A percentile compares a stretch with the other conserved stretches of the same genome.
Conservation (phyloP, 1,140 invertebrate genomes). For the Drosophila varians region DNA sequence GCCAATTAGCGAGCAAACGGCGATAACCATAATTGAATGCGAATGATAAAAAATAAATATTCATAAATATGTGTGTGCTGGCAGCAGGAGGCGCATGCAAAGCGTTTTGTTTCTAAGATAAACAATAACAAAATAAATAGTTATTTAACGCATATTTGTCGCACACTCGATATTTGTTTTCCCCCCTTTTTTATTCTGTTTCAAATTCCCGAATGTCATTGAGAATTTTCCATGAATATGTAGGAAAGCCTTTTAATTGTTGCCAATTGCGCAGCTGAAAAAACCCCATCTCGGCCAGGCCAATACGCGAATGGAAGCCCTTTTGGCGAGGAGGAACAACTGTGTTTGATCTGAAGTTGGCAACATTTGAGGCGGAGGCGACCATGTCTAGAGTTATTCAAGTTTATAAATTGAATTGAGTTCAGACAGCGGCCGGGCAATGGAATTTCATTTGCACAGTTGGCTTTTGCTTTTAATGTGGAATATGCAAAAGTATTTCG, state of each 20-base stretch:
- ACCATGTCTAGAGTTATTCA: slow-evolving; percentile 19
- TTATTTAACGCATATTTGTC: slow-evolving; percentile 62
- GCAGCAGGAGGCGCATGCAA: slow-evolving; percentile 24
- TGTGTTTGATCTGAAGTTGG: slow-evolving; percentile 61
- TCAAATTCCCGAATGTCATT: slow-evolving; percentile 27
- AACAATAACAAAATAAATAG: slow-evolving; percentile 51
- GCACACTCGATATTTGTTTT: slow-evolving; percentile 49
- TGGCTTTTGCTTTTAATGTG: slow-evolving; percentile 41
- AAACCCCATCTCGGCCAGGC: slow-evolving; percentile 24
- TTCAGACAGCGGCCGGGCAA: slow-evolving; percentile 30
- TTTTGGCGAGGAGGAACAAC: slow-evolving; percentile 41
- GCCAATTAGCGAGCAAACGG: slow-evolving; percentile 57
- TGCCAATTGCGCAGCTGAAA: slow-evolving; percentile 63
- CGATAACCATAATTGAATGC: slow-evolving; percentile 75
- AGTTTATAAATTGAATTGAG: slow-evolving; percentile 39
- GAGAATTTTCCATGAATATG: slow-evolving; percentile 29
- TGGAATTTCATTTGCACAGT: slow-evolving; percentile 69
- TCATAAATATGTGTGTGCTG: slow-evolving; percentile 27
- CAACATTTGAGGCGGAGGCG: slow-evolving; percentile 33
- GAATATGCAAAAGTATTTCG: slow-evolving; percentile 35
- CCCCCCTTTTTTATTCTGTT: slow-evolving; percentile 23
- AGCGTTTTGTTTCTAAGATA: slow-evolving; percentile 32
- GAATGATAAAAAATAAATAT: slow-evolving; percentile 62
- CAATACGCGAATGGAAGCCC: slow-evolving; percentile 24
- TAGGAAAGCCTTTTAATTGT: slow-evolving; percentile 27